Base-by-base conservation (phyloP, 64 coral and sea anemone species). In the Pachyseris speciosa region DNA sequence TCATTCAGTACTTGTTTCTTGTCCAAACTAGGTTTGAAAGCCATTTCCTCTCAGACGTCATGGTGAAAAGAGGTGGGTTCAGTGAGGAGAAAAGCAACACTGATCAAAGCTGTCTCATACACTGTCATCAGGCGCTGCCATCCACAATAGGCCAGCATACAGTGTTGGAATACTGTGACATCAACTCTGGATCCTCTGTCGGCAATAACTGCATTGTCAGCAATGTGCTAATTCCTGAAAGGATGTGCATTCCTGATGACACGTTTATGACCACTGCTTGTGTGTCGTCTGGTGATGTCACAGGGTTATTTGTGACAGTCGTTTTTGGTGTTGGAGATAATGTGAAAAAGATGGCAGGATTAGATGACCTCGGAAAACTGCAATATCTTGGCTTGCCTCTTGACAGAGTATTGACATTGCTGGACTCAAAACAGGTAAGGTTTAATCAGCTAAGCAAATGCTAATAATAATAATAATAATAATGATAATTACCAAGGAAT, bases 111-210 rank as follows among this genome's bases (percentile, higher is more conserved):
- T 87, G 90, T 7, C 80, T 84, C 19, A 92, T 96, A 51, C 95
- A 93, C 49, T 96, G 95, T 68, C 29, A 78, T 67, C 57, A 79
- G 1, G 72, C 91, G 26, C 20, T 72, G 24, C 86, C 95, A n/a
- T 89, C 81, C 13, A 79, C 50, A 7, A 43, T 99, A 24, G 97
- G 90, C 9, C n/a, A 87, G 50, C 5, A 65, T 27, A 90, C 86
- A 57, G 94, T 99, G 78, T 19, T 99, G 69, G 97, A 99, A 31
- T 99, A 86, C 84, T 95, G 97, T 64, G 83, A 87, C 22, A 83
- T 99, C 40, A 87, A 75, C 60, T 11, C 69, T 5, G 91, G 76
- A 36, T 77, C 86, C 6, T 72, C 86, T 51, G 75, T 99, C 0
- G 94, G 89, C 83, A 78, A 90, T 5, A 84, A 87, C 45, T 95